Evolutionary conservation across 2,113 vertebrate genomes (phyloP).

Genomic region (Sorex fumeus): DNA sequence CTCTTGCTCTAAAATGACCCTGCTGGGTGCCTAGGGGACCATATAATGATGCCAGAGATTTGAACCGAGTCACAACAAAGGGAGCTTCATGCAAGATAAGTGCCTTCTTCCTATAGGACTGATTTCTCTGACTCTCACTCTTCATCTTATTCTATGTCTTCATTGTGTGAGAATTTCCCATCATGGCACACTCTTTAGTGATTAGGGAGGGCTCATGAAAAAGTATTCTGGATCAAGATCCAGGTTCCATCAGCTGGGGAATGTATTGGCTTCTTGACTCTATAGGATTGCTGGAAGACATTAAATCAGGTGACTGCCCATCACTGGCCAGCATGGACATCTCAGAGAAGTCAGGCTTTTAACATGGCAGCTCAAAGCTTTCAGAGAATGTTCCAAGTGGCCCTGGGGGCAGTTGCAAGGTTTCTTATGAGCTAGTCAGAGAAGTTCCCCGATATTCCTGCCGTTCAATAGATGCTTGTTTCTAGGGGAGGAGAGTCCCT

Average conservation of each 20-base stretch:
- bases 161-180: no score
- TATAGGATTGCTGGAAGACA: neutral
- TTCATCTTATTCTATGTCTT: no score
- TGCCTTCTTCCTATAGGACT: no score
- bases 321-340: fast-evolving
- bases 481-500: neutral
- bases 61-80: no score
- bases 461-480: neutral
- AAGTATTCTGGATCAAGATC: no score
- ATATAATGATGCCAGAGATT: no score
- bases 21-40: no score
- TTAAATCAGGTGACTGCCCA: fast-evolving
- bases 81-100: no score
- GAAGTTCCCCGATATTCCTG: neutral
- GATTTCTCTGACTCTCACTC: no score
- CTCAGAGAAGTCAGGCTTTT: neutral
- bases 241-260: neutral
- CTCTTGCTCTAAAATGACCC: no score
- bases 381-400: neutral
- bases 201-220: neutral
- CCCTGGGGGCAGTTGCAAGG: neutral
- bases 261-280: fast-evolving
- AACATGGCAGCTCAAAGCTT: neutral
- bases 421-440: neutral
- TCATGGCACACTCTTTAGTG: no score